These are phyloP conservation scores for Drosophila incognita DNA, from an alignment of 2,888 invertebrate species.

Conservation along the genomic window DNA sequence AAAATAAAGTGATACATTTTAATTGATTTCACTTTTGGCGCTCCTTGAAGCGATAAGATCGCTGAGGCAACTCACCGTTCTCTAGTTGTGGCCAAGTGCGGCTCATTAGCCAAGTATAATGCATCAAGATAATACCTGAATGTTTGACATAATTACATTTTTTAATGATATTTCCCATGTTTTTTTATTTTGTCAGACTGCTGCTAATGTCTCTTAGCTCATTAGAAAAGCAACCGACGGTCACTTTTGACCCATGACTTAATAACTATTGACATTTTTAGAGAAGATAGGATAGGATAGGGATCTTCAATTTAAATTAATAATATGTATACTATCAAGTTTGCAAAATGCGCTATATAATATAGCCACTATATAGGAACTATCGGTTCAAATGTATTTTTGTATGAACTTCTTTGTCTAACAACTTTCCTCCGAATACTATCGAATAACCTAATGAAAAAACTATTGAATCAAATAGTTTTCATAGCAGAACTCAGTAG, in stretches of 20 bases:
- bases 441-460: neutral
- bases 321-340: neutral
- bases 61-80: slow-evolving; percentile 5
- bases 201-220: slow-evolving; percentile 15
- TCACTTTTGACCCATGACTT: neutral
- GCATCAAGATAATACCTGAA: slow-evolving; percentile 68
- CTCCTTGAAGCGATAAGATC: slow-evolving; percentile 53
- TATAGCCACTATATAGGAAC: neutral
- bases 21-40: slow-evolving; percentile 71
- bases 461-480: neutral
- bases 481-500: neutral
- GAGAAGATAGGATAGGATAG: neutral
- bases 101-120: slow-evolving; percentile 72
- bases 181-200: neutral
- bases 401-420: neutral
- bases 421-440: neutral
- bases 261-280: neutral
- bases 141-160: slow-evolving; percentile 76
- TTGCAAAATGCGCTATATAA: neutral
- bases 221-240: slow-evolving; percentile 14
- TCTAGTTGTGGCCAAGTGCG: slow-evolving; percentile 25
- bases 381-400: neutral
- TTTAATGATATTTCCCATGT: slow-evolving; percentile 39
- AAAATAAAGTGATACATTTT: slow-evolving; percentile 77
- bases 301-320: neutral